Evolutionary conservation across 2,113 vertebrate species (phyloP).

Genomic region (Rhea pennata): DNA sequence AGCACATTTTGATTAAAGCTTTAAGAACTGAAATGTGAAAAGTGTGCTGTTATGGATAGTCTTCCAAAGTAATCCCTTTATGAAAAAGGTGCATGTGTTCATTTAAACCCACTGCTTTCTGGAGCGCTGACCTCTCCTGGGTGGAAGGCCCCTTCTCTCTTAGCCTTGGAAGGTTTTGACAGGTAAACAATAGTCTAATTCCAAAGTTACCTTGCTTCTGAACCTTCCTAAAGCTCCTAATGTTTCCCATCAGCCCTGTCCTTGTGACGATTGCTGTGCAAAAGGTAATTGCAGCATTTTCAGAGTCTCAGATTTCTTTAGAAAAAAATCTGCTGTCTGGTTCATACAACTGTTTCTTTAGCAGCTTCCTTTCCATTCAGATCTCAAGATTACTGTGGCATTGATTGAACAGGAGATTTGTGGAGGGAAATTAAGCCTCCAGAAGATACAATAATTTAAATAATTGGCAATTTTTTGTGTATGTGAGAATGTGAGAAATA

Average conservation of each 20-base stretch:
- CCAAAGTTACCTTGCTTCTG: neutral
- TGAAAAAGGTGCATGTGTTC: neutral
- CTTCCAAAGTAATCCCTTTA: neutral
- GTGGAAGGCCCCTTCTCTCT: neutral
- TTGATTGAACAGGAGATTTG: conserved; percentile 50
- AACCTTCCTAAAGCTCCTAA: neutral
- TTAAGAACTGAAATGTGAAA: neutral
- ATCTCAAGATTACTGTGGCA: neutral
- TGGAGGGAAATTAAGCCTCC: conserved; percentile 57
- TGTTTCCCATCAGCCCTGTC: neutral
- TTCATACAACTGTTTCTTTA: neutral
- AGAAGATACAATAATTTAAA: conserved; percentile 69
- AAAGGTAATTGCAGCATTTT: fast-evolving
- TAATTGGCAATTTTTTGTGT: conserved; percentile 50
- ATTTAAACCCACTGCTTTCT: neutral
- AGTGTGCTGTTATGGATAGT: neutral
- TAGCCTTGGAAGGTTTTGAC: neutral
- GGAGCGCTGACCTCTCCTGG: neutral
- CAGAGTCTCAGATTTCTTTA: neutral
- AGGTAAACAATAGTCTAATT: neutral
- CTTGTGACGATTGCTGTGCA: neutral
- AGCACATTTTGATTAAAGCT: conserved; percentile 39
- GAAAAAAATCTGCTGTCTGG: neutral
- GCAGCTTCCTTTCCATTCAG: neutral
- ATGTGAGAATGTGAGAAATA: conserved; percentile 55